Evolutionary conservation across 2,797 vertebrate species (phyloP).

Genomic region (Sebastes paucispinis): DNA sequence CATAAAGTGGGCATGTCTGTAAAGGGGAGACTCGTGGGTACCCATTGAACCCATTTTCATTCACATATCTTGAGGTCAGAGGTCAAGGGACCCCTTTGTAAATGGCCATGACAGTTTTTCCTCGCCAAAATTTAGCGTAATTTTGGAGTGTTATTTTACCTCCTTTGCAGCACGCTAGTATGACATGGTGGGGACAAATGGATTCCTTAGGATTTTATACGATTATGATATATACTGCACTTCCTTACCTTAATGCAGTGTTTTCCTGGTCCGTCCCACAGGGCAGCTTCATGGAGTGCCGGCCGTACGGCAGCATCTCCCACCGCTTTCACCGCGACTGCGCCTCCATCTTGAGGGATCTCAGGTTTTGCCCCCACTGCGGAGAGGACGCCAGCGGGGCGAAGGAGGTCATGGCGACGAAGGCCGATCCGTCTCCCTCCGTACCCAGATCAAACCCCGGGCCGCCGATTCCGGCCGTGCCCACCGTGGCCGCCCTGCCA

Average conservation of each 20-base stretch:
- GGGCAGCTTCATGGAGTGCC: constrained; percentile 97
- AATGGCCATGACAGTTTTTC: too few species aligned
- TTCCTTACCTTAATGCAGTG: not conserved
- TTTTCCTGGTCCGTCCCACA: constrained; percentile 49
- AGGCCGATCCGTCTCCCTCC: constrained; percentile 75
- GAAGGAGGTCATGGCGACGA: constrained; percentile 88
- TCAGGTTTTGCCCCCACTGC: constrained; percentile 94
- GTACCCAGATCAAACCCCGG: constrained; percentile 45
- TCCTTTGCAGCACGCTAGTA: too few species aligned
- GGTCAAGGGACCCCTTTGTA: too few species aligned
- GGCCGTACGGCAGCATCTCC: constrained; percentile 92
- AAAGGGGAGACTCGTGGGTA: too few species aligned
- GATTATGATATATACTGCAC: not conserved
- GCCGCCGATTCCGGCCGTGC: constrained; percentile 27
- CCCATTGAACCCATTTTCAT: too few species aligned
- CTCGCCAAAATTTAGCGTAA: too few species aligned
- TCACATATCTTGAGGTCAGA: too few species aligned
- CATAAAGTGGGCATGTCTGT: too few species aligned
- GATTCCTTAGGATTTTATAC: too few species aligned
- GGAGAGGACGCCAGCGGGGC: constrained; percentile 92
- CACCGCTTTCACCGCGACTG: constrained; percentile 95
- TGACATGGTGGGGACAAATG: too few species aligned
- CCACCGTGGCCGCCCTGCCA: constrained; percentile 38
- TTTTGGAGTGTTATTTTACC: too few species aligned
- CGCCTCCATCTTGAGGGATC: constrained; percentile 88